phyloP scores from a whole-genome alignment of 2,797 vertebrate species.

The Chelon auratus region DNA sequence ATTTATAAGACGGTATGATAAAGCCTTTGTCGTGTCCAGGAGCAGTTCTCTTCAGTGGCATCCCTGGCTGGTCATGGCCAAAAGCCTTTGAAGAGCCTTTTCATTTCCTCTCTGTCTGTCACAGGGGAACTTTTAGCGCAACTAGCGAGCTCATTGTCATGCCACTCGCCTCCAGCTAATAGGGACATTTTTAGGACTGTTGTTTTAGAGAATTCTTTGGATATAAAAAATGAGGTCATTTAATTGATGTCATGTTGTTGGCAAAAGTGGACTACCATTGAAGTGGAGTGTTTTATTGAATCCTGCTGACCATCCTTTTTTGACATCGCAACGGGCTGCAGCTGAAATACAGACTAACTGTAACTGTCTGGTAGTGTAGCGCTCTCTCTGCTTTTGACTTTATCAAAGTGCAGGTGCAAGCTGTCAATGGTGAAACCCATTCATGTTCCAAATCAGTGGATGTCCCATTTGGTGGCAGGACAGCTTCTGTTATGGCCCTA shows the following conservation, averaged over 20 bases:
- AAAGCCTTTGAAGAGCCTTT: constrained; percentile 80
- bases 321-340: constrained; percentile 32
- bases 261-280: constrained; percentile 33
- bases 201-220: constrained; percentile 65
- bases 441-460: neutral
- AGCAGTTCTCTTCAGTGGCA: constrained; percentile 40
- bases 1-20: constrained; percentile 39
- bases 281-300: constrained; percentile 59
- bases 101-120: constrained; percentile 83
- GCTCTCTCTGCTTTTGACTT: neutral
- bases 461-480: neutral
- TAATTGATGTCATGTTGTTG: constrained; percentile 58
- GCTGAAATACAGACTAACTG: constrained; percentile 32
- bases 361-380: constrained; percentile 8
- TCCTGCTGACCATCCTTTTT: constrained; percentile 28
- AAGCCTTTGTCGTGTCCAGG: constrained; percentile 44
- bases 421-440: neutral
- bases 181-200: constrained; percentile 54
- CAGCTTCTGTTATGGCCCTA: constrained; percentile 1
- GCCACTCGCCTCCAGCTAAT: constrained; percentile 54
- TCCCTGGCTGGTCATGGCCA: constrained; percentile 47
- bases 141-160: constrained; percentile 52
- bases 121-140: constrained; percentile 50
- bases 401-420: constrained; percentile 19
- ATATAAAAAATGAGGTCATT: constrained; percentile 64